Evolutionary conservation across 1,140 invertebrate genomes (phyloP), one percentile per base, ranked within the genome.

Genomic region (Cherax destructor): DNA sequence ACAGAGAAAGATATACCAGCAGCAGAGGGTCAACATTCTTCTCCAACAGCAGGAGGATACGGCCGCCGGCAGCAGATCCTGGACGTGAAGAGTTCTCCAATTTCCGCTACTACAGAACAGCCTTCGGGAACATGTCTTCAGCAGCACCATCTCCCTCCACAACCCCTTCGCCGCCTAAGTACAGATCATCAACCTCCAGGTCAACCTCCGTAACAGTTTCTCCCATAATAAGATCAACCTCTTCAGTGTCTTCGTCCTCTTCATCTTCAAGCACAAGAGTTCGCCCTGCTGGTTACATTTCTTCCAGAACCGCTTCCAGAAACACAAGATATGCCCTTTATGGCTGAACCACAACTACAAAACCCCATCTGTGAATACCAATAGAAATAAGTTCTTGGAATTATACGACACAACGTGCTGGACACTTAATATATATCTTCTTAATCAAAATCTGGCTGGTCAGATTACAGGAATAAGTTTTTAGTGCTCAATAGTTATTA

Each of bases 61-160:
- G 69, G 21, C 1, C 69, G 6, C 6, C 92, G 1, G 10, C 69
- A 59, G 49, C 69, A 18, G 92, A 91, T 74, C 74, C 89, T n/a
- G 74, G 52, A 30, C 84, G 69, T 13, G 87, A 91, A 24, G 92
- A 90, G 56, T 93, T 93, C 24, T 76, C 92, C 16, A 93, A 93
- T 69, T 93, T 93, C 74, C 83, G 92, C 1, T 93, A 92, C 49
- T 93, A 91, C 59, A 93, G 88, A 61, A 93, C 92, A 18, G 91
- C 91, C 30, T 93, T 93, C n/a, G 92, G 91, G 21, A 59, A 78
- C 18, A 41, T 69, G 2, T 79, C 72, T 18, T 21, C 24, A 30
- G n/a, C 30, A 47, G 13, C 74, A 13, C 10, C 74, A 10, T 18
- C 41, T 4, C 80, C 56, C 80, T 74, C 24, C 0, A 41, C 50